phyloP scores from a whole-genome alignment of 2,888 invertebrate species.

The Lampropteryx suffumata region DNA sequence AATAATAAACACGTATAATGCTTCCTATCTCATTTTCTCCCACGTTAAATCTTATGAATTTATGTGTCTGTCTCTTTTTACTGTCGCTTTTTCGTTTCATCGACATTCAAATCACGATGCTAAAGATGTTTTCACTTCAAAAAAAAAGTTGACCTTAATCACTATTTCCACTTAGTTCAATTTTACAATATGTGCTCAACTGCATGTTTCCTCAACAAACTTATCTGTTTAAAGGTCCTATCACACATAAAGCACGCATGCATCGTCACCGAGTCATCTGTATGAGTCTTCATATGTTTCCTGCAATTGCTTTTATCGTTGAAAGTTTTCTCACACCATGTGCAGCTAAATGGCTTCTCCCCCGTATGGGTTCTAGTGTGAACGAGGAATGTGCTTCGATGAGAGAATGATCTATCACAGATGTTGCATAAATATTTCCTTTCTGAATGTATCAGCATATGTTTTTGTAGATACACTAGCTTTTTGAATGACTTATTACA shows the following conservation, averaged over 20 bases:
- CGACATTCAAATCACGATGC: no score
- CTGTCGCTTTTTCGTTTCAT: no score
- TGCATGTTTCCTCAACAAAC: not conserved
- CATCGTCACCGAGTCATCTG: no score
- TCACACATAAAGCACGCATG: slow-evolving; percentile 2
- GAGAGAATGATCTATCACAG: not conserved
- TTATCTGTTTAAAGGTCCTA: not conserved
- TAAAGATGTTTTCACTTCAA: no score
- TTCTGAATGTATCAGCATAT: not conserved
- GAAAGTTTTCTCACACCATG: not conserved
- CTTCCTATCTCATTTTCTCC: no score
- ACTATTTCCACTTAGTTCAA: no score
- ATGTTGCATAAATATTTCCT: not conserved
- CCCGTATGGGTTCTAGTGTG: slow-evolving; percentile 6
- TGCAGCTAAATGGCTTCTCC: slow-evolving; percentile 3
- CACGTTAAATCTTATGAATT: no score
- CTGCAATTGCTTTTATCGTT: slow-evolving; percentile 9
- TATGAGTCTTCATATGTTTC: slow-evolving; percentile 9
- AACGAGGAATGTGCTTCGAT: not conserved
- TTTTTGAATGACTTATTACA: not conserved
- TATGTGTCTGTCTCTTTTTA: no score
- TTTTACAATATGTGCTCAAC: slow-evolving; percentile 6
- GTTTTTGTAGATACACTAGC: not conserved
- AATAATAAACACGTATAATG: no score
- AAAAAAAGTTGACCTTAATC: no score